Conservation (phyloP, 2,888 invertebrate species). For the Lacanobia oleracea region DNA sequence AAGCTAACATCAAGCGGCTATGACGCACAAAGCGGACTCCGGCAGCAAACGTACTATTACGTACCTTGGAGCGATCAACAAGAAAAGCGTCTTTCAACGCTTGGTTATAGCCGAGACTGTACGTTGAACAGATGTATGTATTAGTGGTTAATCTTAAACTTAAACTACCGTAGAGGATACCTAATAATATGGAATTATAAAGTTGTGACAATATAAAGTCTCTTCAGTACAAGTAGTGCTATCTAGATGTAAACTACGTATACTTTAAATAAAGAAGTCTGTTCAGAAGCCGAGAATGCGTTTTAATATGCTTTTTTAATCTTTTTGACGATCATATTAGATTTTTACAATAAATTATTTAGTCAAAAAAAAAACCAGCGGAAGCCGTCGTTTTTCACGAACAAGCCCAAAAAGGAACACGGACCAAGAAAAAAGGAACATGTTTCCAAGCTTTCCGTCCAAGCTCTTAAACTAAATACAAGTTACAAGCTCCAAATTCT, state of each 20-base stretch:
- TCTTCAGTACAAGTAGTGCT: no score
- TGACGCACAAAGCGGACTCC: slow-evolving; percentile 57
- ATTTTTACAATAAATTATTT: no score
- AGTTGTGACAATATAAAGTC: no score
- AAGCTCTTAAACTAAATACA: background rate
- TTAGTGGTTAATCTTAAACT: no score
- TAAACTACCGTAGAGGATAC: background rate
- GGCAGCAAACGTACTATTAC: slow-evolving; percentile 11
- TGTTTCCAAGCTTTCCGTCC: background rate
- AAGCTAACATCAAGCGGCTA: slow-evolving; percentile 69
- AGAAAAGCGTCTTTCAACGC: slow-evolving; percentile 25
- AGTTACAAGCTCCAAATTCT: background rate
- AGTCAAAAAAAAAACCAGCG: background rate
- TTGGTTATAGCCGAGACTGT: background rate
- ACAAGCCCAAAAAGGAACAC: background rate
- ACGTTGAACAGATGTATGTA: no score
- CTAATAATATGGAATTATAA: background rate
- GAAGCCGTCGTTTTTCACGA: background rate
- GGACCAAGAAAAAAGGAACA: background rate
- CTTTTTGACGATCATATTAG: no score
- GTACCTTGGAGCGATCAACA: slow-evolving; percentile 13
- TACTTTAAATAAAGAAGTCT: no score
- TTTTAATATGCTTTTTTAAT: no score
- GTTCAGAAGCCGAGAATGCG: no score
- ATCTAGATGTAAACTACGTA: no score